Percentiles rank a stretch among this genome's conserved stretches.
phyloP scores from a whole-genome alignment of 2,888 invertebrate genomes.

The Oscheius onirici region DNA sequence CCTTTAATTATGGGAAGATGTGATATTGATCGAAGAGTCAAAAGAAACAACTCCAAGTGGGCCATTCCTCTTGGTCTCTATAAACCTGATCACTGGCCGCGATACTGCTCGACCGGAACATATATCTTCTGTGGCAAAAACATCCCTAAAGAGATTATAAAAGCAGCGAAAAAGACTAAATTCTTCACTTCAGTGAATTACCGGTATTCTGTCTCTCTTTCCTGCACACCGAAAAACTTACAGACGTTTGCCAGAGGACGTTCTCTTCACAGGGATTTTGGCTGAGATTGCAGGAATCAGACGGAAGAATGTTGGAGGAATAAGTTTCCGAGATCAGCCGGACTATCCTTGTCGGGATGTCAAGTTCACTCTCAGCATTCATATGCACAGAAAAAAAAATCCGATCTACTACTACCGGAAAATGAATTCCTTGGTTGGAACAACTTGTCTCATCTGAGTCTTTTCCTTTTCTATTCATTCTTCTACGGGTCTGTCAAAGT shows the following conservation, averaged over 20 bases:
- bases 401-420: conserved; percentile 38
- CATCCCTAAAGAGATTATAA: conserved; percentile 36
- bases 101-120: conserved; percentile 51
- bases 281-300: conserved; percentile 41
- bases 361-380: conserved; percentile 43
- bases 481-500: background rate
- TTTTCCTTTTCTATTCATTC: background rate
- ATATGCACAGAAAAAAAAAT: conserved; percentile 42
- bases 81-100: conserved; percentile 36
- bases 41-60: conserved; percentile 48
- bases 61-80: conserved; percentile 46
- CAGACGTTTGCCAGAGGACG: conserved; percentile 53
- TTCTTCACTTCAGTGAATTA: conserved; percentile 46
- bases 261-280: conserved; percentile 51
- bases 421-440: conserved; percentile 40
- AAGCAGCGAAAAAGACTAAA: conserved; percentile 37
- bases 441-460: conserved; percentile 10
- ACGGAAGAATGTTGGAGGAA: conserved; percentile 41
- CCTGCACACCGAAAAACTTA: background rate
- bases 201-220: conserved; percentile 19
- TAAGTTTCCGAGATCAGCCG: conserved; percentile 49
- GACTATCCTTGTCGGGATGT: conserved; percentile 41
- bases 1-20: conserved; percentile 49
- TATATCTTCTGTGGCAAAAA: conserved; percentile 45
- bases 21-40: conserved; percentile 40